Conservation (phyloP, 2,113 vertebrate genomes). For the Bos indicus region DNA sequence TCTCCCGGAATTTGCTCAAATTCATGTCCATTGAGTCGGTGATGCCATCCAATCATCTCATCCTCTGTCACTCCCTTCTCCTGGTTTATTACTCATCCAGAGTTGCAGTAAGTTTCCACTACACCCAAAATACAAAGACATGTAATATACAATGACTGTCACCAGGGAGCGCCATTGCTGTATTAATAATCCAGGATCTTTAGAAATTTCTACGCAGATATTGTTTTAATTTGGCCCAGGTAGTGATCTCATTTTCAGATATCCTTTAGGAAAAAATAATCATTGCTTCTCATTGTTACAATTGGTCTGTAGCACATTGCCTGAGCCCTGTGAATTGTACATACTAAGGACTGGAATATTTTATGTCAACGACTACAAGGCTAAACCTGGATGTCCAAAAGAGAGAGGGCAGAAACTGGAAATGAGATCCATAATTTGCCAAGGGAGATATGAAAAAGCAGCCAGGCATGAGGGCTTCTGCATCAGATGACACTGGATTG, state of each 20-base stretch:
- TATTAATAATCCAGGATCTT: neutral
- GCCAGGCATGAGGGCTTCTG: neutral
- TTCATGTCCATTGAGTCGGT: neutral
- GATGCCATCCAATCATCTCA: neutral
- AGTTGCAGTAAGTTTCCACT: too few relatives aligned
- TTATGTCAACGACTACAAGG: neutral
- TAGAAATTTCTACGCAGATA: neutral
- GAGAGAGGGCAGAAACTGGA: neutral
- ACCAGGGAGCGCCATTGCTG: constrained; percentile 5
- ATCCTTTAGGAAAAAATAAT: neutral
- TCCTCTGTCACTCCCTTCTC: neutral
- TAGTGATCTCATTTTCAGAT: neutral
- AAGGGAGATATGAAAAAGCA: neutral
- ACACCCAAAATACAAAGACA: neutral
- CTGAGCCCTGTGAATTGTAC: neutral
- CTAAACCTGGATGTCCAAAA: neutral
- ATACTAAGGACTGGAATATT: neutral
- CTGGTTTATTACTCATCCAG: neutral
- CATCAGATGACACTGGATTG: neutral
- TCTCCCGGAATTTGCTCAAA: neutral
- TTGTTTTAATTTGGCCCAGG: neutral
- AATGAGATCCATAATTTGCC: neutral
- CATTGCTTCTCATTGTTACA: neutral
- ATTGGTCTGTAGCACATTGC: neutral
- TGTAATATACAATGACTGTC: neutral